Evolutionary conservation across 1,140 invertebrate genomes (phyloP), one percentile per base, ranked within the genome.

Genomic region (Drosophila yakuba): DNA sequence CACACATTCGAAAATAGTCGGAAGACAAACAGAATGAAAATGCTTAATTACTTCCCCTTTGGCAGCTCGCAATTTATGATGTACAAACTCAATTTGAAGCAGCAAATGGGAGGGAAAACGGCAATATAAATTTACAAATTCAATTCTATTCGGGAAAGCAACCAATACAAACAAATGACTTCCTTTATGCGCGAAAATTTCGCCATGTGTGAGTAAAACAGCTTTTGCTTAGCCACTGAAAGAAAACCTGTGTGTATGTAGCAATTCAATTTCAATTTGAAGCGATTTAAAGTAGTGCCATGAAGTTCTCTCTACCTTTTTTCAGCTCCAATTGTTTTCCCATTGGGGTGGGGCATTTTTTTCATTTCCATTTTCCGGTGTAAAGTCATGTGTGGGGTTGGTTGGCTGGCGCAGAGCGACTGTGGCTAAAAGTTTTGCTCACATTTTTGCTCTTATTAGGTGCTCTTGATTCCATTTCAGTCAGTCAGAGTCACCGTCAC

Each of bases 21-120:
- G 66, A 69, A 67, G 12, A 68, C 28, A 78, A 54, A 39, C 50
- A 44, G 54, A 80, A 76, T 73, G 38, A 73, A 80, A 83, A 88
- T 88, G 83, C 80, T 79, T 86, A 86, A 86, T 86, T 86, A 79
- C 79, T 88, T 86, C 83, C 74, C 64, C 50, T 66, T 76, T 52
- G 32, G 56, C 44, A 59, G 58, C 28, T 15, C 52, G 58, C 47
- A 63, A 81, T 77, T 78, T 71, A 55, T 77, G 80, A 73, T 62
- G 74, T 71, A 48, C 56, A 74, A 82, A 69, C 74, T 82, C 64
- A 62, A 78, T 82, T 74, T 77, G 39, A 41, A 62, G 43, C 43
- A 45, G 58, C 56, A 81, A 67, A 63, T 58, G 64, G 62, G 43
- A 14, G 41, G 67, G 39, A 60, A 72, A 48, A 59, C 60, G 54